phyloP scores from a whole-genome alignment of 2,797 vertebrate species.

The Anisognathus igniventris region DNA sequence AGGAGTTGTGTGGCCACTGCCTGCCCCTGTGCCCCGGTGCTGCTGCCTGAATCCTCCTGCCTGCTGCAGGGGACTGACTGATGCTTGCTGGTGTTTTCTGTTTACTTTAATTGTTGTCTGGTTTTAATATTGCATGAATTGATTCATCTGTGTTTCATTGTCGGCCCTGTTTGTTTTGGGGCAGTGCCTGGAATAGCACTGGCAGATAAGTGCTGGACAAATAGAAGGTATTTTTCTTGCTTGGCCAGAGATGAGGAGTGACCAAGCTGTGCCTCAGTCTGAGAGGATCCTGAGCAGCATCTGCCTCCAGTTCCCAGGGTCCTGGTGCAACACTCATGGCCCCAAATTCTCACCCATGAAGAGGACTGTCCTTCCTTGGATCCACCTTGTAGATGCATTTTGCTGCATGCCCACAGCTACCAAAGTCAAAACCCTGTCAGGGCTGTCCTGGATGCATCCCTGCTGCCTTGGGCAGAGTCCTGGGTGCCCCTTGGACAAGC shows the following conservation, averaged over 20 bases:
- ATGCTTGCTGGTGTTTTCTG: not conserved
- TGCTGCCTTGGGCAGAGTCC: not conserved
- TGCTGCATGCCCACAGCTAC: not conserved
- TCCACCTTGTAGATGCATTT: not conserved
- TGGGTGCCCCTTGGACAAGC: rapidly evolving
- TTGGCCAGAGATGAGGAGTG: not conserved
- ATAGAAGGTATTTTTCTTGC: not conserved
- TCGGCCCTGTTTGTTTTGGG: not conserved
- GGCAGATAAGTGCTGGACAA: not conserved
- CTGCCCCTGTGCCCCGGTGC: rapidly evolving
- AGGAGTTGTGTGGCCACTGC: rapidly evolving
- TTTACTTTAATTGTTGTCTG: not conserved
- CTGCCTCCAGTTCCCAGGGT: not conserved
- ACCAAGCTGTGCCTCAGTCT: rapidly evolving
- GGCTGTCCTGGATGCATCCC: not conserved
- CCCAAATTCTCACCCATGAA: rapidly evolving
- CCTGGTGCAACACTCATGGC: not conserved
- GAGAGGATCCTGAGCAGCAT: not conserved
- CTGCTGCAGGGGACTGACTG: not conserved
- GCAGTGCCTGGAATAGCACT: not conserved
- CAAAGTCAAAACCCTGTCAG: rapidly evolving
- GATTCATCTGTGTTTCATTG: not conserved
- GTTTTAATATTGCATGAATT: not conserved
- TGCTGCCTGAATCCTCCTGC: not conserved
- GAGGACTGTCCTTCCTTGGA: not conserved